phyloP scores from a whole-genome alignment of 2,113 vertebrate genomes.

The Dunckerocampus dactyliophorus region DNA sequence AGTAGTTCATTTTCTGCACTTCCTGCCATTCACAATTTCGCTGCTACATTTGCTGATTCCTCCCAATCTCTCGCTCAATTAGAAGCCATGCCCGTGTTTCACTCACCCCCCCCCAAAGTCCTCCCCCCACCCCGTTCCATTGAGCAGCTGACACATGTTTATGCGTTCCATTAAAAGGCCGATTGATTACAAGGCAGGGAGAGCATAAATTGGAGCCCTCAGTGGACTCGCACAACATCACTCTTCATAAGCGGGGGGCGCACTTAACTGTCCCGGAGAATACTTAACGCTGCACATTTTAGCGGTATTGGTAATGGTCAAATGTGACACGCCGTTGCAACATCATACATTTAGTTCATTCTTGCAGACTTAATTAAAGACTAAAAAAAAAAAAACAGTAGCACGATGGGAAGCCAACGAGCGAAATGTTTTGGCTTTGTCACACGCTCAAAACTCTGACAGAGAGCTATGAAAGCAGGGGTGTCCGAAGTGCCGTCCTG shows the following conservation, averaged over 20 bases:
- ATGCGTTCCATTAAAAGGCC: constrained; percentile 73
- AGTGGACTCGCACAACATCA: constrained; percentile 42
- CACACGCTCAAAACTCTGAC: no score
- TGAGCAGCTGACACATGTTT: constrained; percentile 74
- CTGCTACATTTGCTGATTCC: background rate
- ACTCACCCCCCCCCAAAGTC: constrained; percentile 45
- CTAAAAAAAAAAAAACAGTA: no score
- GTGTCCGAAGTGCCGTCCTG: no score
- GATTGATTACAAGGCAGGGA: constrained; percentile 63
- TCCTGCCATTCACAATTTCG: background rate
- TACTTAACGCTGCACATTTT: constrained; percentile 3
- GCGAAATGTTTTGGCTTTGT: no score
- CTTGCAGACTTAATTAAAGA: background rate
- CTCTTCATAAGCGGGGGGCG: constrained; percentile 35
- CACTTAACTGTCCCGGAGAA: constrained; percentile 16
- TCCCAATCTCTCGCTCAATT: constrained; percentile 41
- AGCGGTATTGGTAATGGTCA: background rate
- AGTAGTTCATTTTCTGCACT: background rate
- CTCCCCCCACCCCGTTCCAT: constrained; percentile 54
- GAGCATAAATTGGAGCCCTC: constrained; percentile 60
- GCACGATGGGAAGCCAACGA: no score
- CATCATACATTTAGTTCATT: background rate
- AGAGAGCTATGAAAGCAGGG: no score
- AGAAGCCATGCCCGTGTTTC: constrained; percentile 44
- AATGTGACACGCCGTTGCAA: background rate